These are phyloP conservation scores for Ochotona curzoniae DNA, from an alignment of 2,113 vertebrate species.

Conservation along the genomic window DNA sequence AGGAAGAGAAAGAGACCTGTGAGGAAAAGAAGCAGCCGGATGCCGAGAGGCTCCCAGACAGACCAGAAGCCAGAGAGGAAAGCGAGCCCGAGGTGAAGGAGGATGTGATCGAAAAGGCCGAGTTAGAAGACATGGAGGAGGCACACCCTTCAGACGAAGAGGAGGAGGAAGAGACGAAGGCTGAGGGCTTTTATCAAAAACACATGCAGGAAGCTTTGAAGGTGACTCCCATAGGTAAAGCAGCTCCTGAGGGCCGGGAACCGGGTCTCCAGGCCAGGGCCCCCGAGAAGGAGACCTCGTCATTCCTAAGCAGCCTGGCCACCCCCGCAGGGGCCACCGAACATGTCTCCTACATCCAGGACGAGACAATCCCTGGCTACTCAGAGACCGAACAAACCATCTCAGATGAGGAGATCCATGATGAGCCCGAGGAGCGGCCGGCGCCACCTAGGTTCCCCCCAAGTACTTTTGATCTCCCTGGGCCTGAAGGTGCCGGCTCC, in stretches of 20 bases:
- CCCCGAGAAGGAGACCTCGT: slow-evolving; percentile 88
- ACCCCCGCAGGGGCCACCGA: slow-evolving; percentile 89
- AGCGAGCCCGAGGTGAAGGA: slow-evolving; percentile 88
- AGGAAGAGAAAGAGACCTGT: slow-evolving; percentile 79
- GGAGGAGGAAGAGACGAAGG: slow-evolving; percentile 82
- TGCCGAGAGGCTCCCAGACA: slow-evolving; percentile 85
- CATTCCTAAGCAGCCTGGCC: slow-evolving; percentile 86
- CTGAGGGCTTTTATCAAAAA: slow-evolving; percentile 76
- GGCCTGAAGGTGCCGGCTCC: slow-evolving; percentile 90
- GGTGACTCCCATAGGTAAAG: slow-evolving; percentile 57
- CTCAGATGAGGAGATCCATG: slow-evolving; percentile 97
- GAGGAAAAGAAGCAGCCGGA: slow-evolving; percentile 81
- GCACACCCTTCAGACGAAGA: slow-evolving; percentile 79
- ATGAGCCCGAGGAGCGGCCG: slow-evolving; percentile 94
- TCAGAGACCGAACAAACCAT: slow-evolving; percentile 99
- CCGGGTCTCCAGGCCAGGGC: slow-evolving; percentile 75
- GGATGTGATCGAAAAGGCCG: slow-evolving; percentile 95
- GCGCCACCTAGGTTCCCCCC: slow-evolving; percentile 92
- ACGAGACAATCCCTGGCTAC: slow-evolving; percentile 98
- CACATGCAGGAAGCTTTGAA: slow-evolving; percentile 73
- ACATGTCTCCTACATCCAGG: slow-evolving; percentile 96
- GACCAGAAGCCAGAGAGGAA: slow-evolving; percentile 87
- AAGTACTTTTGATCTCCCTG: slow-evolving; percentile 90
- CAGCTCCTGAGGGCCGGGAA: slow-evolving; percentile 47
- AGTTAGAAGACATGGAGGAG: slow-evolving; percentile 94